Evolutionary conservation across 2,113 vertebrate genomes (phyloP), one percentile per base, ranked within the genome.

Genomic region (Oreochromis tanganicae): DNA sequence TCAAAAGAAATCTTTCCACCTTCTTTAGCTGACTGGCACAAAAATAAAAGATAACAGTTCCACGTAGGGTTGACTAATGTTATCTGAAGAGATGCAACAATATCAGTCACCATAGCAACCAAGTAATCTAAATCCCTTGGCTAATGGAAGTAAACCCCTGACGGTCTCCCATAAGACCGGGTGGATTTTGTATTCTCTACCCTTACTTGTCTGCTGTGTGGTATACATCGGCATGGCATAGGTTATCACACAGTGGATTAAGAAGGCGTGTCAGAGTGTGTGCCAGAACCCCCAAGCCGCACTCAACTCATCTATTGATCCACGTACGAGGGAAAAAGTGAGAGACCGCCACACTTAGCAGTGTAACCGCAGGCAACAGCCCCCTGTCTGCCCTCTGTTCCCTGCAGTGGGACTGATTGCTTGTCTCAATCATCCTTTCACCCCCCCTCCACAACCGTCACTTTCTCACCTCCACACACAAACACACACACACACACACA

Each of bases 391-490:
- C 87, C 91, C 92, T 88, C 88, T 91, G 89, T 89, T 92, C 92
- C 93, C 95, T 89, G 89, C 89, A 88, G 95, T 80, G 91, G 87
- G 86, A 78, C 94, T 95, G 95, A 96, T 94, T 95, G 94, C 95
- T 93, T 89, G 94, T 94, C 95, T 96, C 94, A 92, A 95, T 95
- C 94, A 96, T 94, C 91, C 92, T 88, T 91, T 88, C 89, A 80
- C 27, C 56, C 9, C 9, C 66, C 36, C 11, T 27, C 66, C 16
- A 56, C 56, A 55, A 11, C 48, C 52, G 9, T 9, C 81, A 61
- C 89, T 52, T 5, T 11, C 50, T 46, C 59, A 78, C 54, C 21
- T 32, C 75, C 50, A 73, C 82, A 55, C 86, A 80, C 52, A 32
- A 48, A 43, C 68, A 11, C 57, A 52, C 80, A 36, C 57, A 52